Base-by-base conservation (phyloP, 2,888 invertebrate species). In the Drosophila histrio region DNA sequence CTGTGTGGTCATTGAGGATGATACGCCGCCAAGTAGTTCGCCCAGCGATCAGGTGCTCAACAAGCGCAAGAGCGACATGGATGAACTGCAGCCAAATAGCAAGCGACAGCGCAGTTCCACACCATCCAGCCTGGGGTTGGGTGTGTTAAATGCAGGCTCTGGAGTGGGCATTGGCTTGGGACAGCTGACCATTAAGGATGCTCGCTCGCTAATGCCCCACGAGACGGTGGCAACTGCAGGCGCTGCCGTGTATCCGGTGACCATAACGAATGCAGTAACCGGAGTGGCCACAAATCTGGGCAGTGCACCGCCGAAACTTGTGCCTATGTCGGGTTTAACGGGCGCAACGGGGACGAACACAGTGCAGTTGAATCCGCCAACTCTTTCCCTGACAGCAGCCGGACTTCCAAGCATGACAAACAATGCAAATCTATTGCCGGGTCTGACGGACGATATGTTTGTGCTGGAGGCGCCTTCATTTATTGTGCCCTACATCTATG, bases 391-490 rank as follows among this genome's bases (percentile, higher is more conserved):
- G 3, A 62, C 72, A n/a, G 73, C 71, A 15, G 72, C 77, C 15
- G 77, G 79, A 17, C 56, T 90, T 65, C 79, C 89, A 21, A 85
- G 79, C 38, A 75, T 90, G 92, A 84, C 79, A 46, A 77, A 88
- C 22, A 94, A 89, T 91, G 93, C 95, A 34, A 94, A 94, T 30
- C 94, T 97, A 71, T 91, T 97, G 79, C 97, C 97, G 0, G 96
- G 96, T 6, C 91, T 97, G 21, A 97, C 97, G 17, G 97, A 97
- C 90, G 97, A 97, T 84, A 97, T 97, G 96, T 97, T 96, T 91
- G 97, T 97, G 9, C 95, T 97, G 8, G 97, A 97, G 91, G 97
- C 97, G 24, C 97, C 97, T 5, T 97, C 97, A 19, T 97, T 97
- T 89, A 97, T 97, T 89, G 97, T 97, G 78, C 97, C 97, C 44